Evolutionary conservation across 2,113 vertebrate species (phyloP).

Genomic region (Paramisgurnus dabryanus): DNA sequence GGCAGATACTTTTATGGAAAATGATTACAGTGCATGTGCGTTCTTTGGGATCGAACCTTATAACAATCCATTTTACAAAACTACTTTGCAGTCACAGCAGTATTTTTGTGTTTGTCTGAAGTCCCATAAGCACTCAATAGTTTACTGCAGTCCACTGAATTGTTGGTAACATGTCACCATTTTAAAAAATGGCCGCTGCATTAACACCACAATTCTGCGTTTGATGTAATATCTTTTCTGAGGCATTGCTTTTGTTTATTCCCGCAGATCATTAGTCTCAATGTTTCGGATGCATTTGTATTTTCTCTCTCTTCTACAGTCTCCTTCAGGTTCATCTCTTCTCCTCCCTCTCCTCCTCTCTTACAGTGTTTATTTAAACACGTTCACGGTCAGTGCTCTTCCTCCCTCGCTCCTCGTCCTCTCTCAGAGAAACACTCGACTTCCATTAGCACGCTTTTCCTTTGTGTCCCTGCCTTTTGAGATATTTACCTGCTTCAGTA

Average conservation of each 20-base stretch:
- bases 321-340: slow-evolving; percentile 29
- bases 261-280: neutral
- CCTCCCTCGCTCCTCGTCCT: slow-evolving; percentile 48
- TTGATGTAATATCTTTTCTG: slow-evolving; percentile 51
- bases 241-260: slow-evolving; percentile 39
- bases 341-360: slow-evolving; percentile 48
- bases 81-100: neutral
- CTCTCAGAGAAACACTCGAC: slow-evolving; percentile 39
- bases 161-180: slow-evolving; percentile 14
- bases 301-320: slow-evolving; percentile 13
- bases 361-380: slow-evolving; percentile 71
- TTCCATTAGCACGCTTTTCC: slow-evolving; percentile 27
- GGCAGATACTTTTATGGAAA: no score
- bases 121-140: slow-evolving; percentile 15
- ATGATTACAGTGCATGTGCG: no score
- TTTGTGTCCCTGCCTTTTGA: neutral
- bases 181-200: slow-evolving; percentile 2
- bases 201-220: slow-evolving; percentile 52
- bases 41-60: no score
- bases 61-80: neutral
- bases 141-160: slow-evolving; percentile 1
- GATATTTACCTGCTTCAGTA: slow-evolving; percentile 18
- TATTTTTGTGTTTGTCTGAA: neutral
- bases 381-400: slow-evolving; percentile 70
- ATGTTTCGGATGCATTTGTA: slow-evolving; percentile 51